Evolutionary conservation across 2,888 invertebrate genomes (phyloP).

Genomic region (Zele albiditarsus): DNA sequence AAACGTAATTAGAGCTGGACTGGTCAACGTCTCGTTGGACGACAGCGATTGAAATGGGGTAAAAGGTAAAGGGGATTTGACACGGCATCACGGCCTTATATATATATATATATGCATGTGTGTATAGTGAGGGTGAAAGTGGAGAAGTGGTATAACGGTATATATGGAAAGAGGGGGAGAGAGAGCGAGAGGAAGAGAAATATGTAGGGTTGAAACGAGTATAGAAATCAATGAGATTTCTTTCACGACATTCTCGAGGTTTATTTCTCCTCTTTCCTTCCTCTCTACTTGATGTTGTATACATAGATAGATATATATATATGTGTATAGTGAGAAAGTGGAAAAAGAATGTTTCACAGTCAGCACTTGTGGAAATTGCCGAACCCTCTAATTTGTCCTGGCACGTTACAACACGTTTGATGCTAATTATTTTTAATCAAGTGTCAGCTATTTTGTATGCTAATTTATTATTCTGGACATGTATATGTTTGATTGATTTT

Average conservation of each 20-base stretch:
- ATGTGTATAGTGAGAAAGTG: neutral
- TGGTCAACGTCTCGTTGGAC: constrained; percentile 49
- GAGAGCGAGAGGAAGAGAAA: constrained; percentile 11
- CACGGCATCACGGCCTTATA: neutral
- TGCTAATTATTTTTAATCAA: constrained; percentile 50
- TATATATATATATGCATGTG: neutral
- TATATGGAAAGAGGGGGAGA: constrained; percentile 4
- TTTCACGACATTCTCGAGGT: constrained; percentile 42
- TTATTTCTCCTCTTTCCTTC: constrained; percentile 31
- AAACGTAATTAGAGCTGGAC: constrained; percentile 61
- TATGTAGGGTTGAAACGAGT: constrained; percentile 36
- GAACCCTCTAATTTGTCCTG: constrained; percentile 49
- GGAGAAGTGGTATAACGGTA: neutral
- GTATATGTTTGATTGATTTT: too few relatives aligned
- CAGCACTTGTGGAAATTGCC: constrained; percentile 55
- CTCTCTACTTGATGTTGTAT: constrained; percentile 8
- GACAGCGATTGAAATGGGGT: constrained; percentile 10
- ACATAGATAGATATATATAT: neutral
- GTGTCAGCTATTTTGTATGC: constrained; percentile 51
- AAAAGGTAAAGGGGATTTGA: constrained; percentile 1
- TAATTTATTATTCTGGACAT: constrained; percentile 44
- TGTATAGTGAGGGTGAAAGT: neutral
- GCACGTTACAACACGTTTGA: neutral
- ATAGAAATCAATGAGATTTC: constrained; percentile 53
- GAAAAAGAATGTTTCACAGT: constrained; percentile 41